A percentile compares a stretch with the other conserved stretches of the same genome.
Conservation (phyloP, 2,797 vertebrate species). For the Tympanoctomys barrerae region DNA sequence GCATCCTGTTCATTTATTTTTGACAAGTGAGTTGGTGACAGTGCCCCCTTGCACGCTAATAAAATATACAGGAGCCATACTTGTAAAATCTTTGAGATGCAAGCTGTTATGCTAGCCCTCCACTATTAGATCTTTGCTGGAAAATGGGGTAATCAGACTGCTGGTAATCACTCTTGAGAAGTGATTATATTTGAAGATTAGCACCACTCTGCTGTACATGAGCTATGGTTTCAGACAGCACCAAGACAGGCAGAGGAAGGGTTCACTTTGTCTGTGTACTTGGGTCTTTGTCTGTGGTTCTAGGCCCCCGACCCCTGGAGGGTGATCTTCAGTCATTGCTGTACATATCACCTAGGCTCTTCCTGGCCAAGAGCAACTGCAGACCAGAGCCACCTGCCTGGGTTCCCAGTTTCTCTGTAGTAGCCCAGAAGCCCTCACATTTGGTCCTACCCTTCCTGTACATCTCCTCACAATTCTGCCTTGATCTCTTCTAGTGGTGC, state of each 20-base stretch:
- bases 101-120: conserved; percentile 36
- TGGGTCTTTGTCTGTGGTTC: not conserved
- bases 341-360: not conserved
- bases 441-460: not conserved
- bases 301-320: not conserved
- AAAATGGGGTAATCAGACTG: conserved; percentile 67
- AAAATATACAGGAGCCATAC: conserved; percentile 71
- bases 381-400: not conserved
- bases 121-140: conserved; percentile 57
- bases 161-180: conserved; percentile 64
- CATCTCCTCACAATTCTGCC: not conserved
- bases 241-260: not conserved
- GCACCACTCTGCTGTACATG: not conserved
- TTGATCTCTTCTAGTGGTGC: not conserved
- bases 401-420: not conserved
- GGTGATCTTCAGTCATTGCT: not conserved
- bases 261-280: not conserved
- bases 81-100: conserved; percentile 76
- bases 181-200: conserved; percentile 57
- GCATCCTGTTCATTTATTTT: conserved; percentile 68
- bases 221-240: conserved; percentile 47
- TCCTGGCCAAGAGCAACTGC: not conserved
- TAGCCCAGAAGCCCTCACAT: not conserved
- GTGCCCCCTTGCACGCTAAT: conserved; percentile 65
- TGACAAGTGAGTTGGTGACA: conserved; percentile 69